Base-by-base conservation (phyloP, 2,888 invertebrate species). In the Norana najaformis region DNA sequence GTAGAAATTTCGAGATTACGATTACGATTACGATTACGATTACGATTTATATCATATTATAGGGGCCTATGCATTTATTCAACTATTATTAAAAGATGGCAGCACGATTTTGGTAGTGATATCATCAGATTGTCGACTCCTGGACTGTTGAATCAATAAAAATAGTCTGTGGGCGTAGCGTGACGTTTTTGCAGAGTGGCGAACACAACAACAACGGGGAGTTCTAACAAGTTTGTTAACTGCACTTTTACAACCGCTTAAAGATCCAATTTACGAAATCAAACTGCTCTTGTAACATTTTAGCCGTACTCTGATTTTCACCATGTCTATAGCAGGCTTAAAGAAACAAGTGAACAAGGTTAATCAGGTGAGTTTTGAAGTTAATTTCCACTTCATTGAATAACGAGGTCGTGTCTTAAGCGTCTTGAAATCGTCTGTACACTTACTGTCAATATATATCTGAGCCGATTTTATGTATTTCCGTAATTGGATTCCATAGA, bases 261-360 rank as follows among this genome's bases (percentile, higher is more conserved):
- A 69, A 69, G n/a, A 69, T n/a, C 69, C n/a, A 69, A 69, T 69
- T 69, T 69, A n/a, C 69, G 13, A 30, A 69, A 69, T n/a, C n/a
- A n/a, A 69, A n/a, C n/a, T n/a, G 69, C 11, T 69, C 69, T 13
- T n/a, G n/a, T n/a, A n/a, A 13, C 69, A 69, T 69, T 69, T n/a
- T n/a, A n/a, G 30, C 69, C 13, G 69, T 69, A 69, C 69, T 16
- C 8, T 69, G 69, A 69, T 69, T 69, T 30, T 69, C 69, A 83
- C 16, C 83, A 99, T 99, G 99, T 99, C 99, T 96, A 98, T 99
- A 95, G 98, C 99, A 94, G 99, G 99, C 93, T 96, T 99, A 93
- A 98, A 98, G 96, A 99, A 99, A 96, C 99, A 99, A 96, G 97
- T 99, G 95, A 99, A 99, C 96, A 99, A 99, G 96, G 99, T 99